phyloP scores from a whole-genome alignment of 2,797 vertebrate genomes.

The Oreortyx pictus region DNA sequence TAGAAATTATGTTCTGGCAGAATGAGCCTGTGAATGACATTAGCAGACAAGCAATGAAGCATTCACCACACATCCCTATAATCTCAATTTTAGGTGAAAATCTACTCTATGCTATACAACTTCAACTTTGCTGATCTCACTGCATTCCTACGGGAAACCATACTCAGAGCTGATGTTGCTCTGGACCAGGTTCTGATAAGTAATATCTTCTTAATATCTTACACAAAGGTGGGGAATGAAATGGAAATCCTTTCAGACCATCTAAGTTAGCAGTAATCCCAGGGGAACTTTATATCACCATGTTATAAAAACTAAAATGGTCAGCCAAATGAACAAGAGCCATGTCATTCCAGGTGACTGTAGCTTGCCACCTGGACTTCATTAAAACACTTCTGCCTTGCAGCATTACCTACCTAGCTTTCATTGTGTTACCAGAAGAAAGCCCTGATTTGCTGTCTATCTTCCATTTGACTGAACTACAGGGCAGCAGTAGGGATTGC shows the following conservation, averaged over 20 bases:
- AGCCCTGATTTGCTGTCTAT: neutral
- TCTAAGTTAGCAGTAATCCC: neutral
- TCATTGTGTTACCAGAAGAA: conserved; percentile 1
- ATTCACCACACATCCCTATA: neutral
- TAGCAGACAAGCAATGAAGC: neutral
- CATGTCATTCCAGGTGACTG: neutral
- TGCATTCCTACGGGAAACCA: neutral
- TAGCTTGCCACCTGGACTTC: conserved; percentile 25
- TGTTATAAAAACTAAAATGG: neutral
- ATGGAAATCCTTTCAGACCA: neutral
- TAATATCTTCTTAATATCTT: neutral
- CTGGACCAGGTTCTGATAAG: neutral
- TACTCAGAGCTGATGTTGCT: neutral
- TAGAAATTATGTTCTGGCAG: neutral
- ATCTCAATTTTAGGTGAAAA: neutral
- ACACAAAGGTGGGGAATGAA: neutral
- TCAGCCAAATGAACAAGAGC: neutral
- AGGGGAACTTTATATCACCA: neutral
- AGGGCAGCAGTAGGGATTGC: neutral
- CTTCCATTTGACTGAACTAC: neutral
- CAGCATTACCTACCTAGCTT: neutral
- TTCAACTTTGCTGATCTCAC: neutral
- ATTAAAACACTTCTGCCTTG: conserved; percentile 1
- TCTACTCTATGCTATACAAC: neutral
- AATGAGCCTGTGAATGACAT: neutral